Conservation (phyloP, 2,797 vertebrate genomes). For the Spinibarbus caldwelli region DNA sequence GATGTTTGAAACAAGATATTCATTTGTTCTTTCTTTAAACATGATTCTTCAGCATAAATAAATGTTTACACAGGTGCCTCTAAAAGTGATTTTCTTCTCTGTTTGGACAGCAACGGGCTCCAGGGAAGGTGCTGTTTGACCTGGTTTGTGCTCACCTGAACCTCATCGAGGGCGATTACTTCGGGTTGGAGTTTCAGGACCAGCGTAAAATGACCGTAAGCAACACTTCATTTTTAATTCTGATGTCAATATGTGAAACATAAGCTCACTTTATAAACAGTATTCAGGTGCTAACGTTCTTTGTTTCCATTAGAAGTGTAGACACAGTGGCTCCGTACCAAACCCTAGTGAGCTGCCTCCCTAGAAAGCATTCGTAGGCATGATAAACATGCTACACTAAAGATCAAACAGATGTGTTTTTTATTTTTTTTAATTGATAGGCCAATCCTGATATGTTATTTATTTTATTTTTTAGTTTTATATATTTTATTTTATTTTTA, state of each 20-base stretch:
- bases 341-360: background rate
- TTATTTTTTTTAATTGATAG: too few relatives aligned
- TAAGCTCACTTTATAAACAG: background rate
- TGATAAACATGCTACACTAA: background rate
- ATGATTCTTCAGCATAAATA: background rate
- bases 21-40: background rate
- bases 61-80: background rate
- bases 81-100: background rate
- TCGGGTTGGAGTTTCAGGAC: conserved; percentile 95
- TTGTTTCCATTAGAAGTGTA: too few relatives aligned
- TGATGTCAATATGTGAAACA: background rate
- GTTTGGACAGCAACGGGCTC: conserved; percentile 88
- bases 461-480: too few relatives aligned
- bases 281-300: background rate
- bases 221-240: conserved; percentile 2
- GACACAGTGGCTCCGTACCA: background rate
- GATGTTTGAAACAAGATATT: background rate
- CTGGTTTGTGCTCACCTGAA: conserved; percentile 95
- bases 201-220: conserved; percentile 95
- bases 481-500: too few relatives aligned
- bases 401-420: background rate
- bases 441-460: too few relatives aligned
- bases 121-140: conserved; percentile 92
- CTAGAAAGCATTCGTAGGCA: background rate
- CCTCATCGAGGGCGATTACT: conserved; percentile 97